Evolutionary conservation across 2,888 invertebrate genomes (phyloP).

Genomic region (Scaptomyza polygonia): DNA sequence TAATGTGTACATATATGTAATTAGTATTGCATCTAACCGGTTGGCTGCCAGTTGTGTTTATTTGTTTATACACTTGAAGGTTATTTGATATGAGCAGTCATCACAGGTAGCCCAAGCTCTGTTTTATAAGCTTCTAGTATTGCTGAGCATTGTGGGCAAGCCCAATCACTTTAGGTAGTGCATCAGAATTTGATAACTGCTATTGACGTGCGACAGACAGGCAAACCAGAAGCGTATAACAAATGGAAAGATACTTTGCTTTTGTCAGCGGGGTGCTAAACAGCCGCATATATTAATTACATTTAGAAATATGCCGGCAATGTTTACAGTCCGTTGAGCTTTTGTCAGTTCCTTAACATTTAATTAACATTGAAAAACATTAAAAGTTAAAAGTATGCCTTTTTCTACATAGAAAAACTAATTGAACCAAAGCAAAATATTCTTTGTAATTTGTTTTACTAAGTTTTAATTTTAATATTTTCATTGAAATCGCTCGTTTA

Average conservation of each 20-base stretch:
- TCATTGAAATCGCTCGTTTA: too few species aligned
- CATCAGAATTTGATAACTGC: slow-evolving; percentile 3
- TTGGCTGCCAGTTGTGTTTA: slow-evolving; percentile 45
- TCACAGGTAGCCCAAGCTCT: slow-evolving; percentile 30
- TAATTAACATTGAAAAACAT: slow-evolving; percentile 14
- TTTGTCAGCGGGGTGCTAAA: slow-evolving; percentile 14
- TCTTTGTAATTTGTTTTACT: too few species aligned
- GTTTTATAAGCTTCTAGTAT: slow-evolving; percentile 3
- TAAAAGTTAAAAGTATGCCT: neutral
- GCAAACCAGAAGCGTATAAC: slow-evolving; percentile 29
- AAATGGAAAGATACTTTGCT: neutral
- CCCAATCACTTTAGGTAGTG: slow-evolving; percentile 23
- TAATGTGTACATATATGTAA: slow-evolving; percentile 22
- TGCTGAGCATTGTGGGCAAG: slow-evolving; percentile 29
- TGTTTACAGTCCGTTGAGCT: slow-evolving; percentile 53
- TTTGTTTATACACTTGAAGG: slow-evolving; percentile 62
- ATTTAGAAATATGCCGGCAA: slow-evolving; percentile 50
- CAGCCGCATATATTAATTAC: slow-evolving; percentile 61
- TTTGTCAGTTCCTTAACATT: slow-evolving; percentile 34
- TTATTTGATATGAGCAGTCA: slow-evolving; percentile 67
- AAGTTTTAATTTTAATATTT: too few species aligned
- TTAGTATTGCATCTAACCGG: slow-evolving; percentile 63
- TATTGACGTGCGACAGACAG: slow-evolving; percentile 41
- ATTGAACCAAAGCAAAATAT: too few species aligned
- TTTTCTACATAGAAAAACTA: too few species aligned